Evolutionary conservation across 2,797 vertebrate species (phyloP).

Genomic region (Anguilla marmorata): DNA sequence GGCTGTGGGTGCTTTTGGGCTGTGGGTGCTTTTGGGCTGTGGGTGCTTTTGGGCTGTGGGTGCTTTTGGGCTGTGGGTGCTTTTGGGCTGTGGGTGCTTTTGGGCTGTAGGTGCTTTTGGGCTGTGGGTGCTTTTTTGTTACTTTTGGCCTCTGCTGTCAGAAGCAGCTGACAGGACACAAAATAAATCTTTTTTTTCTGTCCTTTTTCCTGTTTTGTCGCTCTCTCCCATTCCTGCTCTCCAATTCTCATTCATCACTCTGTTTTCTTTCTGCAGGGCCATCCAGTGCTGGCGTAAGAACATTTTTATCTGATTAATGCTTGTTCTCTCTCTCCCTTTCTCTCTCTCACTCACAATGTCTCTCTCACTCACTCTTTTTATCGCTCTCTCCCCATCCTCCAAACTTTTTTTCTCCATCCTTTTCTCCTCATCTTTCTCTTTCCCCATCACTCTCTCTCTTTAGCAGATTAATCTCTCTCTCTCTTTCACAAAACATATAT

Average conservation of each 20-base stretch:
- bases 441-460: neutral
- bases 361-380: neutral
- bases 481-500: neutral
- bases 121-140: too few relatives aligned
- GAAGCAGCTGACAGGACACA: neutral
- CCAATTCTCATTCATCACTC: conserved; percentile 1
- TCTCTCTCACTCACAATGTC: neutral
- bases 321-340: neutral
- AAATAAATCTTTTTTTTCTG: neutral
- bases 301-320: conserved; percentile 18
- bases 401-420: neutral
- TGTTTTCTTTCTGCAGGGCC: neutral
- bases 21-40: too few relatives aligned
- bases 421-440: neutral
- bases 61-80: too few relatives aligned
- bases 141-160: neutral
- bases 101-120: too few relatives aligned
- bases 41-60: too few relatives aligned
- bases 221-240: neutral
- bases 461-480: neutral
- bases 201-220: neutral
- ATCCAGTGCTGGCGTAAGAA: neutral
- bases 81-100: too few relatives aligned
- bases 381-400: neutral
- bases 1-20: too few relatives aligned